phyloP scores from a whole-genome alignment of 2,113 vertebrate species.

The Psittacara wagleri region DNA sequence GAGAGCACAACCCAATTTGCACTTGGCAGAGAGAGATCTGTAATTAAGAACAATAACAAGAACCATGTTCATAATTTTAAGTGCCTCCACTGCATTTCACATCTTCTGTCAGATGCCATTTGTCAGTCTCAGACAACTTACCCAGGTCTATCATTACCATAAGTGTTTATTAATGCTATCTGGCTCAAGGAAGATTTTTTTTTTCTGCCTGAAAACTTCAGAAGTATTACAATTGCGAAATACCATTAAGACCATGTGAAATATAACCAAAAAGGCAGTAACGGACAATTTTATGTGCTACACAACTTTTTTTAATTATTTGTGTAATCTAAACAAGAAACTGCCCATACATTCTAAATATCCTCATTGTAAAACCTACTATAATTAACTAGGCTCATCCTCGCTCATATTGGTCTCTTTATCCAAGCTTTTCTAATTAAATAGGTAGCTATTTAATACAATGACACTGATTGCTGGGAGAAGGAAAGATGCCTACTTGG shows the following conservation, averaged over 20 bases:
- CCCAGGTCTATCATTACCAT: neutral
- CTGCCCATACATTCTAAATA: neutral
- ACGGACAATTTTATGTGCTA: neutral
- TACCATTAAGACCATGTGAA: neutral
- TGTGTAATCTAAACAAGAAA: neutral
- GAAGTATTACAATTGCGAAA: neutral
- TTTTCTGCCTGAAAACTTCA: neutral
- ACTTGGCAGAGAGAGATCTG: neutral
- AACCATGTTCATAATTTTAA: neutral
- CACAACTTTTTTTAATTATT: neutral
- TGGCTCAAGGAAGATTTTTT: neutral
- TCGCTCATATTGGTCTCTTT: neutral
- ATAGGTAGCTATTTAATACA: neutral
- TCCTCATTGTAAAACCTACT: neutral
- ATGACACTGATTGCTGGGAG: neutral
- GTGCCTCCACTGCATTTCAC: neutral
- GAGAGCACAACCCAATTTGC: neutral
- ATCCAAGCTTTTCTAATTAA: neutral
- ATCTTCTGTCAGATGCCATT: neutral
- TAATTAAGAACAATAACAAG: neutral
- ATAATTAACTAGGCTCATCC: neutral
- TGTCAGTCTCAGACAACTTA: slow-evolving; percentile 22
- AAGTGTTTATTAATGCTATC: neutral
- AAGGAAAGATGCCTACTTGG: neutral
- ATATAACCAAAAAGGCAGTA: neutral